Conservation (phyloP, 2,797 vertebrate species). For the Syngnathus rostellatus region DNA sequence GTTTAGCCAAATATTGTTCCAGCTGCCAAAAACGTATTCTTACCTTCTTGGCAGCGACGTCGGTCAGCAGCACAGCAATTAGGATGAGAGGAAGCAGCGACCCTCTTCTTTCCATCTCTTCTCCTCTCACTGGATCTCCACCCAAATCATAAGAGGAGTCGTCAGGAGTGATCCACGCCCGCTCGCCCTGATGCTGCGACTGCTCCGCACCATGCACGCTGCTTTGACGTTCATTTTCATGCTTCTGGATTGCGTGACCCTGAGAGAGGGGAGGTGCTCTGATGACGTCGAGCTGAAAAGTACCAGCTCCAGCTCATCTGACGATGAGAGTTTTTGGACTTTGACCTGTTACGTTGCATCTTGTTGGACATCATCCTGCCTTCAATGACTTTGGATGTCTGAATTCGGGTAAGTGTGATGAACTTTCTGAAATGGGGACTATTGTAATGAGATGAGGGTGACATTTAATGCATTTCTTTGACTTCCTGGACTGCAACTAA, state of each 20-base stretch:
- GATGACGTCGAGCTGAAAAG: slow-evolving; percentile 1
- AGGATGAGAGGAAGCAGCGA: slow-evolving; percentile 24
- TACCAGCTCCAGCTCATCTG: slow-evolving; percentile 11
- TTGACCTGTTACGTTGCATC: slow-evolving; percentile 20
- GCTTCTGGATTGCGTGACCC: background rate
- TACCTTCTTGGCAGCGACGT: slow-evolving; percentile 42
- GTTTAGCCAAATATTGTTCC: background rate
- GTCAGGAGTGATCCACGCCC: background rate
- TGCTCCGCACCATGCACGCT: background rate
- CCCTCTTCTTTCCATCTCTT: slow-evolving; percentile 26
- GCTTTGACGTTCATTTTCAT: slow-evolving; percentile 2
- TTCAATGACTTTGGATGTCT: slow-evolving; percentile 14
- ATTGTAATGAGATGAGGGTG: background rate
- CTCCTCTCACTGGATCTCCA: background rate
- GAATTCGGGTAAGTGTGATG: slow-evolving; percentile 43
- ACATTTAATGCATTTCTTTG: background rate
- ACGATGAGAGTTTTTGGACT: slow-evolving; percentile 12
- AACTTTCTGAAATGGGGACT: background rate
- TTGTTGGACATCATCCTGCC: background rate
- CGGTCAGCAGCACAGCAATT: slow-evolving; percentile 32
- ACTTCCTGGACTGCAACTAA: background rate
- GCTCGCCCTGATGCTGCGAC: background rate
- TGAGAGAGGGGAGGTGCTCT: slow-evolving; percentile 24
- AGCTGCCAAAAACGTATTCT: slow-evolving; percentile 14
- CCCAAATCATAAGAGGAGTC: slow-evolving; percentile 9